These are phyloP conservation scores for Gadopsis bispinosus DNA, from an alignment of 2,797 vertebrate genomes.

Conservation along the genomic window DNA sequence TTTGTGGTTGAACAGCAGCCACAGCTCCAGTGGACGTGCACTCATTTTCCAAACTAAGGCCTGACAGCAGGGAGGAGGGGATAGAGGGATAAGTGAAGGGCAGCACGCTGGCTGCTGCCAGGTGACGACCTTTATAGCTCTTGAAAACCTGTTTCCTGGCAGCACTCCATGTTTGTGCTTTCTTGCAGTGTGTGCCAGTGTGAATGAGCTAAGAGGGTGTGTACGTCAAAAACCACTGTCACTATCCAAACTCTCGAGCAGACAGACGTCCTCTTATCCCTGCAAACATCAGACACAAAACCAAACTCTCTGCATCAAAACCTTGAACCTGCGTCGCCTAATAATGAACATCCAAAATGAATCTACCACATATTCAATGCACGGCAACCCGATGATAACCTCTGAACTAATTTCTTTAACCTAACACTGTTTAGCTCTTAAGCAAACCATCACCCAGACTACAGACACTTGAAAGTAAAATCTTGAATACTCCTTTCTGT, in stretches of 20 bases:
- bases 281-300: slow-evolving; percentile 20
- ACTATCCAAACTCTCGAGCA: slow-evolving; percentile 13
- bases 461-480: not conserved
- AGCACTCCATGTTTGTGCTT: slow-evolving; percentile 11
- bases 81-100: slow-evolving; percentile 46
- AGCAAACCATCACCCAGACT: slow-evolving; percentile 16
- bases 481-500: slow-evolving; percentile 8
- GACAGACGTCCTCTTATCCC: slow-evolving; percentile 25
- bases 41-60: slow-evolving; percentile 16
- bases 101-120: slow-evolving; percentile 52
- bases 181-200: slow-evolving; percentile 5
- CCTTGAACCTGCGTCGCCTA: not conserved
- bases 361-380: slow-evolving; percentile 15
- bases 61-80: slow-evolving; percentile 28
- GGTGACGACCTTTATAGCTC: slow-evolving; percentile 67
- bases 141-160: slow-evolving; percentile 59
- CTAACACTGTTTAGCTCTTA: slow-evolving; percentile 20
- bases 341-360: slow-evolving; percentile 1
- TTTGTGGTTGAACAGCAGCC: slow-evolving; percentile 12
- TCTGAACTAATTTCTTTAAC: slow-evolving; percentile 5
- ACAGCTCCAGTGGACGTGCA: not conserved
- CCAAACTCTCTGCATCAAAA: slow-evolving; percentile 15
- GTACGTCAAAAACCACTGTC: slow-evolving; percentile 8
- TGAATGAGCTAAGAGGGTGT: slow-evolving; percentile 17
- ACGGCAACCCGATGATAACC: slow-evolving; percentile 21